These are phyloP conservation scores for Erebia palarica DNA, from an alignment of 2,888 invertebrate genomes.

Conservation along the genomic window DNA sequence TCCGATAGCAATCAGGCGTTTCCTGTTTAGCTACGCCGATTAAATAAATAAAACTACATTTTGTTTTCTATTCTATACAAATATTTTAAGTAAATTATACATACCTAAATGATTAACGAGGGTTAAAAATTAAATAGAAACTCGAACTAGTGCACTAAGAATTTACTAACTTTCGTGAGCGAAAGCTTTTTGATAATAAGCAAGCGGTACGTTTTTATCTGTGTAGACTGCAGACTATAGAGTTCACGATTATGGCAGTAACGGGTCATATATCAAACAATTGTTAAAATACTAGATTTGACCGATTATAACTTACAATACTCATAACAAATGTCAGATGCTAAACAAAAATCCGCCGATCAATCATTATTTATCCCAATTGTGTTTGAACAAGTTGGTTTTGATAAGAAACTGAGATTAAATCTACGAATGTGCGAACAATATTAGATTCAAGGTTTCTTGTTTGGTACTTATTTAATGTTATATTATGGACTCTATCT, in stretches of 20 bases:
- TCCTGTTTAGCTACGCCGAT: slow-evolving; percentile 29
- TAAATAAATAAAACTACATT: slow-evolving; percentile 17
- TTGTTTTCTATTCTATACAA: background rate
- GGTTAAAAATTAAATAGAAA: no score
- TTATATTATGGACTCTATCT: no score
- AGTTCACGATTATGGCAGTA: background rate
- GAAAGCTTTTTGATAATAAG: background rate
- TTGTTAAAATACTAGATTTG: slow-evolving; percentile 14
- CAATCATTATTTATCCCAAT: slow-evolving; percentile 14
- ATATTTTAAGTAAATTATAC: background rate
- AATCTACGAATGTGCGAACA: slow-evolving; percentile 1
- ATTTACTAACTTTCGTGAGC: background rate
- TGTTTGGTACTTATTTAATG: background rate
- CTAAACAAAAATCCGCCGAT: slow-evolving; percentile 27
- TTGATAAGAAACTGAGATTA: slow-evolving; percentile 7
- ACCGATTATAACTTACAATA: slow-evolving; percentile 8
- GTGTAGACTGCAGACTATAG: background rate
- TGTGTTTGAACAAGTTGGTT: slow-evolving; percentile 20
- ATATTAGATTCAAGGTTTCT: slow-evolving; percentile 4
- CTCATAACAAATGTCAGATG: slow-evolving; percentile 31
- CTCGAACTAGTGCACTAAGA: background rate
- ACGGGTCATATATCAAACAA: slow-evolving; percentile 4
- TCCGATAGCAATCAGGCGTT: slow-evolving; percentile 28
- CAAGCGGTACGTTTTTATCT: background rate
- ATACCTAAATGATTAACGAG: no score